phyloP scores from a whole-genome alignment of 2,888 invertebrate genomes.

The Lypha dubia region DNA sequence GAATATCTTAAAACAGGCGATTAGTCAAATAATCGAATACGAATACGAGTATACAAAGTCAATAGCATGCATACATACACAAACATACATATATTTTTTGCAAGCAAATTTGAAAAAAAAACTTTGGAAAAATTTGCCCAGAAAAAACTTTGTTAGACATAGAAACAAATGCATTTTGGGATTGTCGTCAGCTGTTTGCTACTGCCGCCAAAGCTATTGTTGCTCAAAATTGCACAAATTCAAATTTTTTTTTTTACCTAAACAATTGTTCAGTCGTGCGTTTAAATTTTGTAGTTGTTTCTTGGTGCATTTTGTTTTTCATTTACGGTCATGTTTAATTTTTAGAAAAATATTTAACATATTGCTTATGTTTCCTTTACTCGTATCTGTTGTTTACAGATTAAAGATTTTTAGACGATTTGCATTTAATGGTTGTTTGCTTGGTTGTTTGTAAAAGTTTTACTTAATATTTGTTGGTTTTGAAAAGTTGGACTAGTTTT shows the following conservation, averaged over 20 bases:
- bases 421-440: conserved; percentile 56
- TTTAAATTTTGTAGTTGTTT: conserved; percentile 45
- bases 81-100: conserved; percentile 35
- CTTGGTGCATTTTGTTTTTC: conserved; percentile 6
- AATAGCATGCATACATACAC: not conserved
- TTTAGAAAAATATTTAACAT: conserved; percentile 57
- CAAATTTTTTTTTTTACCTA: conserved; percentile 17
- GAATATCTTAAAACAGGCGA: too few relatives aligned
- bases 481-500: conserved; percentile 46
- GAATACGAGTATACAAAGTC: too few relatives aligned
- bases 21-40: too few relatives aligned
- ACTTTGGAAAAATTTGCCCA: conserved; percentile 1
- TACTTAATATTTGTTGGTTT: conserved; percentile 34
- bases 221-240: conserved; percentile 51
- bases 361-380: conserved; percentile 22
- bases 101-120: conserved; percentile 22
- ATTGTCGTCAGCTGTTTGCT: conserved; percentile 62
- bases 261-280: conserved; percentile 69
- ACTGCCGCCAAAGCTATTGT: conserved; percentile 54
- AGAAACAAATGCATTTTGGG: conserved; percentile 53
- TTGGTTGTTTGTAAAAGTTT: conserved; percentile 3
- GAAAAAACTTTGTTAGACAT: conserved; percentile 28
- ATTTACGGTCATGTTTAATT: conserved; percentile 58
- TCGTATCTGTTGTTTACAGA: conserved; percentile 43
- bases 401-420: conserved; percentile 67